Conservation (phyloP, 2,888 invertebrate genomes). For the Cephalotes varians region DNA sequence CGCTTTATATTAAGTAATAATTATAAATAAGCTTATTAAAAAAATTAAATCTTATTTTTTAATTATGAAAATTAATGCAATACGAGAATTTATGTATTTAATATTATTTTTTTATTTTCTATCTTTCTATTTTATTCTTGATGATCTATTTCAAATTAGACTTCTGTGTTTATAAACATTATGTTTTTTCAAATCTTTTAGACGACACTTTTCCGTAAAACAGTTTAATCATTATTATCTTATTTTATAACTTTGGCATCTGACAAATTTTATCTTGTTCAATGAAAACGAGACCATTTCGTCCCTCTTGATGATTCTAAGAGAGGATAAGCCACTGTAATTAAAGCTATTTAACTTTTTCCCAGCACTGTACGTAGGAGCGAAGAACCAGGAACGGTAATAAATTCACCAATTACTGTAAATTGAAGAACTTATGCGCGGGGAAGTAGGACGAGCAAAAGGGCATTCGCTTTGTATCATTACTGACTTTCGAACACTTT, state of each 20-base stretch:
- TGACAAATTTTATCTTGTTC: not conserved
- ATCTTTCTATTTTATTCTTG: not conserved
- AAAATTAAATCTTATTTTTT: not conserved
- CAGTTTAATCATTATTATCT: not conserved
- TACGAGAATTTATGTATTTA: not conserved
- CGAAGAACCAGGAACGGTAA: slow-evolving; percentile 65
- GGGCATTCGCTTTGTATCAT: slow-evolving; percentile 54
- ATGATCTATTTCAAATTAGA: not conserved
- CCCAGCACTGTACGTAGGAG: slow-evolving; percentile 61
- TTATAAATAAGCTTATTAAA: not conserved
- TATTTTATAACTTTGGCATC: not conserved
- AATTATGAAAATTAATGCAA: not conserved
- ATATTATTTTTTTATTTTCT: not conserved
- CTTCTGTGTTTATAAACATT: not conserved
- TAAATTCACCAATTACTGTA: slow-evolving; percentile 75
- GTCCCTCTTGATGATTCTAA: slow-evolving; percentile 63
- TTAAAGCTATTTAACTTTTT: slow-evolving; percentile 64
- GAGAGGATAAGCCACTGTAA: slow-evolving; percentile 55
- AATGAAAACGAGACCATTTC: slow-evolving; percentile 42
- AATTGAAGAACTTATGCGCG: slow-evolving; percentile 68
- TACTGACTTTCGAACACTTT: slow-evolving; percentile 3
- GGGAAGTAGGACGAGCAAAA: slow-evolving; percentile 47
- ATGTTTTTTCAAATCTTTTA: not conserved
- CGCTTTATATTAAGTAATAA: not conserved
- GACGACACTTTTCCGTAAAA: not conserved